Percentiles rank a stretch among this genome's conserved stretches.
These are phyloP conservation scores for Rhinogobio ventralis DNA, from an alignment of 2,797 vertebrate genomes.

Conservation along the genomic window DNA sequence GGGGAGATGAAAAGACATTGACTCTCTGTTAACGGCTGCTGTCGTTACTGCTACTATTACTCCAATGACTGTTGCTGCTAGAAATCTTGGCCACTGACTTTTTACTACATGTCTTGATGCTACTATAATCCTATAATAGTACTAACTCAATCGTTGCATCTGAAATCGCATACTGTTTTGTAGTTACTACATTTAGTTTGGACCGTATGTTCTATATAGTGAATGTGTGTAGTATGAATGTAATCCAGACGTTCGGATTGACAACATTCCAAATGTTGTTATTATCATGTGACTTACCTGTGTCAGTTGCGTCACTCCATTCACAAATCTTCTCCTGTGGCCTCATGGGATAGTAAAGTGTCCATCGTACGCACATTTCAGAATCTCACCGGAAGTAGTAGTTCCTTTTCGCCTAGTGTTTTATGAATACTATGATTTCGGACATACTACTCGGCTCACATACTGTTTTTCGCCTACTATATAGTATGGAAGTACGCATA, in stretches of 20 bases:
- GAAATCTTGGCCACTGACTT: neutral
- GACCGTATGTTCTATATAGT: neutral
- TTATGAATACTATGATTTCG: neutral
- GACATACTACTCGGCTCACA: neutral
- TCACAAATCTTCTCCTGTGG: neutral
- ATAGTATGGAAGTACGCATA: neutral
- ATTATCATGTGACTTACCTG: neutral
- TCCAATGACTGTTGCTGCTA: neutral
- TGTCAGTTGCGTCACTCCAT: neutral
- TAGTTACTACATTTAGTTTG: no score
- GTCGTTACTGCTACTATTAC: conserved; percentile 3
- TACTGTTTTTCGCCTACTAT: neutral
- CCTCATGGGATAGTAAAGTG: neutral
- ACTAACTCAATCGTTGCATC: neutral
- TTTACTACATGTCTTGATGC: conserved; percentile 13
- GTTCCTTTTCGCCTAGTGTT: neutral
- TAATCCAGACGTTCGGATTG: neutral
- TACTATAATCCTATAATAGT: neutral
- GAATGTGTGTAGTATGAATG: neutral
- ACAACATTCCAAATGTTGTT: neutral
- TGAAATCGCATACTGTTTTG: neutral
- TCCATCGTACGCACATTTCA: neutral
- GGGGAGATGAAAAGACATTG: conserved; percentile 43
- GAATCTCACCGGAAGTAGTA: neutral
- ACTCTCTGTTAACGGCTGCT: conserved; percentile 31